Evolutionary conservation across 2,113 vertebrate genomes (phyloP).

Genomic region (Calyptomena viridis): DNA sequence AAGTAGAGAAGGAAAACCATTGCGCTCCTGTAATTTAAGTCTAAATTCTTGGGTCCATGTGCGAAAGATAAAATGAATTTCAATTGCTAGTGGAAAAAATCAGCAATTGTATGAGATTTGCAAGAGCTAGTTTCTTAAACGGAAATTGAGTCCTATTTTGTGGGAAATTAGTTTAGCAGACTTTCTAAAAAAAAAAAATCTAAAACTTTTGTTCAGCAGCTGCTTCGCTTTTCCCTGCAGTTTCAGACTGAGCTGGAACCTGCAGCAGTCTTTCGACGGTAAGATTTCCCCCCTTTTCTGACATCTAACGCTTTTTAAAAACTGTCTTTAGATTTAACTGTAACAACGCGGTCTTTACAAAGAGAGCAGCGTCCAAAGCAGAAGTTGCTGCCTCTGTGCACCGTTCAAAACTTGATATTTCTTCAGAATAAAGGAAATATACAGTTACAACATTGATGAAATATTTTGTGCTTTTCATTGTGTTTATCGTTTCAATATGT

Average conservation of each 20-base stretch:
- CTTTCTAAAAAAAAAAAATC: constrained; percentile 70
- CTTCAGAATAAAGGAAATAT: constrained; percentile 63
- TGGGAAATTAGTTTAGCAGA: constrained; percentile 86
- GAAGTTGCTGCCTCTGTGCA: constrained; percentile 30
- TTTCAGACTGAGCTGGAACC: constrained; percentile 76
- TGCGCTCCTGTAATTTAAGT: neutral
- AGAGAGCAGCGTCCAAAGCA: constrained; percentile 24
- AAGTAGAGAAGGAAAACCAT: neutral
- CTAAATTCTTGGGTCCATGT: constrained; percentile 52
- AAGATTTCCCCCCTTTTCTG: constrained; percentile 72
- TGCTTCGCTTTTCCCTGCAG: constrained; percentile 71
- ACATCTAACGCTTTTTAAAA: constrained; percentile 48
- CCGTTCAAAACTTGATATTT: constrained; percentile 59
- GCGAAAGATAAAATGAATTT: constrained; percentile 67
- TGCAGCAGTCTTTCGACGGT: constrained; percentile 71
- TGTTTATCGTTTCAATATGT: constrained; percentile 81
- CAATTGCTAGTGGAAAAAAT: constrained; percentile 62
- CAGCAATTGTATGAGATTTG: constrained; percentile 71
- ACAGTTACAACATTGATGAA: constrained; percentile 60
- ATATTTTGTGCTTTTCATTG: constrained; percentile 73
- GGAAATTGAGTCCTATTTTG: constrained; percentile 83
- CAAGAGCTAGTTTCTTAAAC: constrained; percentile 75
- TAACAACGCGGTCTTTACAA: constrained; percentile 32
- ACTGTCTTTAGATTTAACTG: constrained; percentile 43
- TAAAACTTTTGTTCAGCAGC: constrained; percentile 80